Evolutionary conservation across 2,113 vertebrate species (phyloP).

Genomic region (Chroicocephalus ridibundus): DNA sequence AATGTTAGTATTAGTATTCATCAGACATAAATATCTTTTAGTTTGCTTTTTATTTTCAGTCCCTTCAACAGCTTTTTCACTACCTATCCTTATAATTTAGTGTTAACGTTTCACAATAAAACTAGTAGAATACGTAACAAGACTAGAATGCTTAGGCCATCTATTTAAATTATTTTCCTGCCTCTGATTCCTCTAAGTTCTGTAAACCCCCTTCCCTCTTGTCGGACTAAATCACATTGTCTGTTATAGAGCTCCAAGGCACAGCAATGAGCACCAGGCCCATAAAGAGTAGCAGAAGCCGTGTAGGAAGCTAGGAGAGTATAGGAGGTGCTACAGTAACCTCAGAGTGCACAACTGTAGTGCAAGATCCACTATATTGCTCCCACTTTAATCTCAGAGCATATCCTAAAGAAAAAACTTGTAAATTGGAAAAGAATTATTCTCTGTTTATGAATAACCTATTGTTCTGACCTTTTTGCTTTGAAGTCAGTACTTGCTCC

Average conservation of each 20-base stretch:
- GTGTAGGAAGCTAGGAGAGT: background rate
- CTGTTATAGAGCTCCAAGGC: background rate
- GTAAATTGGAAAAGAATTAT: constrained; percentile 2
- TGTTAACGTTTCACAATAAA: background rate
- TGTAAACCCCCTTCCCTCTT: background rate
- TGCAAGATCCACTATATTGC: background rate
- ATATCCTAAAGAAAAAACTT: background rate
- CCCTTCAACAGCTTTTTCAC: background rate
- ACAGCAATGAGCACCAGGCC: background rate
- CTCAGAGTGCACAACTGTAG: background rate
- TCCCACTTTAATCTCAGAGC: background rate
- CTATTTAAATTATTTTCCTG: background rate
- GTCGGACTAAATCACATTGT: background rate
- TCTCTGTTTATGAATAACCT: constrained; percentile 40
- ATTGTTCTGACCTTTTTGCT: constrained; percentile 37
- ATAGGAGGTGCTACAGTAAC: background rate
- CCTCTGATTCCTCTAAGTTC: rapidly evolving
- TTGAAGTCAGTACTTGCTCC: constrained; percentile 51
- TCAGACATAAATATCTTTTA: rapidly evolving
- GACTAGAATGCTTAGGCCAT: background rate
- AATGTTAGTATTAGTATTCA: background rate
- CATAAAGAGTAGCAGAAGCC: background rate
- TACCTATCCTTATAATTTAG: background rate
- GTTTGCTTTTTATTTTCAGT: background rate
- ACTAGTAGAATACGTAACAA: background rate